These are phyloP conservation scores for Glareola pratincola DNA, from an alignment of 2,113 vertebrate species.

Conservation along the genomic window DNA sequence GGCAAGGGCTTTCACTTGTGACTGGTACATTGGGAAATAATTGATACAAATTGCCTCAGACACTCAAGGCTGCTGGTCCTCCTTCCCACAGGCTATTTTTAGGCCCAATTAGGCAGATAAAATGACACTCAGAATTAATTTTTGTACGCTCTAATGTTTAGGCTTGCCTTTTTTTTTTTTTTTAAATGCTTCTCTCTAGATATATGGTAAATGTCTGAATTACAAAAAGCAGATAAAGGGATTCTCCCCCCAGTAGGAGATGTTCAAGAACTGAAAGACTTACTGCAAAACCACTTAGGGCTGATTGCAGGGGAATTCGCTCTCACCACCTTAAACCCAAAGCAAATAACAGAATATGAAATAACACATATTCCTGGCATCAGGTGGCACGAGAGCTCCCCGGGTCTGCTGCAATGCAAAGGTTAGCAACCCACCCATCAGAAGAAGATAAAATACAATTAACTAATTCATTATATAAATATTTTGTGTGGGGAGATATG, in stretches of 20 bases:
- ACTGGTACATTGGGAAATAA: not conserved
- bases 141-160: not conserved
- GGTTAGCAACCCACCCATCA: not conserved
- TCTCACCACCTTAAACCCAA: slow-evolving; percentile 33
- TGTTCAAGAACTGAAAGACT: not conserved
- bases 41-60: slow-evolving; percentile 30
- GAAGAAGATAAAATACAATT: not conserved
- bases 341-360: slow-evolving; percentile 49
- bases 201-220: not conserved
- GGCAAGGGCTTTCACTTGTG: not conserved
- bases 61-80: not conserved
- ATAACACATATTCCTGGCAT: slow-evolving; percentile 30
- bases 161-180: not conserved
- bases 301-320: slow-evolving; percentile 1
- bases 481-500: not conserved
- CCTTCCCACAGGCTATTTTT: slow-evolving; percentile 30
- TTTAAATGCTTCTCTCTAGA: not conserved
- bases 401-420: not conserved
- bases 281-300: not conserved
- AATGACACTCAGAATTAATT: not conserved
- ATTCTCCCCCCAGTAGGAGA: not conserved
- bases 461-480: slow-evolving; percentile 29
- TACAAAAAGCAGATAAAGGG: not conserved
- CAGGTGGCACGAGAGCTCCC: not conserved
- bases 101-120: not conserved